A percentile compares a stretch with the other conserved stretches of the same genome.
Conservation (phyloP, 2,797 vertebrate genomes). For the Cyclopterus lumpus region DNA sequence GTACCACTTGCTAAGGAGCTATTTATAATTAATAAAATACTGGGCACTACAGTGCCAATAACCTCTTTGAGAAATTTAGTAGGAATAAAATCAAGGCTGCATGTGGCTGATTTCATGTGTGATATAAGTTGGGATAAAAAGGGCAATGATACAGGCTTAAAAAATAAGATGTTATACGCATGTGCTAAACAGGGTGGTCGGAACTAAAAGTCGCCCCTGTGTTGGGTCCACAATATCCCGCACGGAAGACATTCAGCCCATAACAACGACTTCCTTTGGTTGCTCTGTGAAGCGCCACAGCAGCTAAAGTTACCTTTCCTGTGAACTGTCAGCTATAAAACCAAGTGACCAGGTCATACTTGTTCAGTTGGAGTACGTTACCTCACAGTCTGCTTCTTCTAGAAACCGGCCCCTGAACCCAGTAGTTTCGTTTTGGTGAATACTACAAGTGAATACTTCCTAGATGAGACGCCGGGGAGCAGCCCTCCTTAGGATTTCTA, state of each 20-base stretch:
- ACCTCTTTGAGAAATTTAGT: too few relatives aligned
- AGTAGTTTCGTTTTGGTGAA: not conserved
- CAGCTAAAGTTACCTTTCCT: constrained; percentile 21
- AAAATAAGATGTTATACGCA: too few relatives aligned
- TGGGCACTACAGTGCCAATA: too few relatives aligned
- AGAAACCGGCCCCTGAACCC: not conserved
- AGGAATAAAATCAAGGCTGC: too few relatives aligned
- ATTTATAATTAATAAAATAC: too few relatives aligned
- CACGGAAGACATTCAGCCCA: not conserved
- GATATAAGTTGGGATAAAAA: too few relatives aligned
- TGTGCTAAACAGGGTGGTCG: not conserved
- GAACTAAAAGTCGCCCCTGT: accelerated
- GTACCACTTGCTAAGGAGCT: too few relatives aligned
- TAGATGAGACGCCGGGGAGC: constrained; percentile 14
- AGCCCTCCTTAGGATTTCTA: not conserved
- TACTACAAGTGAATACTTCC: constrained; percentile 32
- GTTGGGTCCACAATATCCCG: not conserved
- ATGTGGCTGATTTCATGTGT: too few relatives aligned
- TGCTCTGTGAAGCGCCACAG: constrained; percentile 2
- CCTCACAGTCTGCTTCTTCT: constrained; percentile 20
- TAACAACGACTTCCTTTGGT: not conserved
- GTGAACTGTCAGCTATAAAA: not conserved
- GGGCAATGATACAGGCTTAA: too few relatives aligned
- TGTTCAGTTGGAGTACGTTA: constrained; percentile 24
- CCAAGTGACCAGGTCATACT: accelerated